Base-by-base conservation (phyloP, 2,113 vertebrate genomes). In the Albula glossodonta region DNA sequence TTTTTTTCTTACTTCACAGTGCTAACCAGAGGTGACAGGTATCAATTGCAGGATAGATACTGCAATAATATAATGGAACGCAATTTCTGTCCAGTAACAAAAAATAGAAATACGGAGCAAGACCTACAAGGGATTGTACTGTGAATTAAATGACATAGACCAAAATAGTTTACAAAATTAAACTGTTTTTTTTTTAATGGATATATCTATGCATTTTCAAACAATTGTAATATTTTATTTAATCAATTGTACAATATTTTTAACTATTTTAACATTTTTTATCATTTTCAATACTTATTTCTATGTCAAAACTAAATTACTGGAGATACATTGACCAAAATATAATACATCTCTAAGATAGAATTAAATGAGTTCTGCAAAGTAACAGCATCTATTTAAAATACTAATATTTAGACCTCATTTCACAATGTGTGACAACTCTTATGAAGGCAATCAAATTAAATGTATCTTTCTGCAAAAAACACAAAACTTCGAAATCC, bases 1-100 rank as follows among this genome's bases (percentile, higher is more conserved):
- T 74, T 82, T 84, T 80, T 77, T 81, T 77, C 19, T 19, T 79
- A 56, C 22, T 80, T 78, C 79, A 81, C 81, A 13, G 41, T 53
- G 41, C 83, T 63, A 66, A 51, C 52, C 57, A 83, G 51, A 48
- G 25, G 63, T 52, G 50, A 77, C 22, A 84, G 51, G n/a, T 51
- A 51, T 70, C 66, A 70, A 77, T 15, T n/a, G 51, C 49, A n/a
- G 22, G 51, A 19, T 25, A n/a, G 79, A 51, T 52, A 19, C 11
- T n/a, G 53, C 22, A 81, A 81, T 52, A 53, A 22, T 53, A 53
- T 22, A 52, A 41, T 41, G 12, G 12, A 56, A 56, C 53, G 12
- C 53, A 56, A 74, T 31, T 74, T 31, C 2, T 22, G n/a, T 10
- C 70, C 70, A 74, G 22, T 74, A 74, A 74, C 31, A 74, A 74